phyloP scores from a whole-genome alignment of 2,797 vertebrate genomes.

The Hypotaenidia okinawae region DNA sequence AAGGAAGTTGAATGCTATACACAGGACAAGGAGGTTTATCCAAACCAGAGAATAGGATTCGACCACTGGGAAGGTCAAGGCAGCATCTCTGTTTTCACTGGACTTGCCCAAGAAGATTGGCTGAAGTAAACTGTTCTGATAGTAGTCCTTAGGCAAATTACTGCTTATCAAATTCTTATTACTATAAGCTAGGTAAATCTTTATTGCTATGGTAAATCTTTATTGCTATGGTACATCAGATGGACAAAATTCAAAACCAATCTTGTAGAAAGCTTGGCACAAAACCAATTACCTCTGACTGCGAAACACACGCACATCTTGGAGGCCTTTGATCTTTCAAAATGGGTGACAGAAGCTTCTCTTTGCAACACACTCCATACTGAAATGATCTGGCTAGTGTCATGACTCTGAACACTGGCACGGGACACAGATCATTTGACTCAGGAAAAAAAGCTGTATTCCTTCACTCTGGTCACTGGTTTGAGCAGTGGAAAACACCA shows the following conservation, averaged over 20 bases:
- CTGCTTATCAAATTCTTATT: neutral
- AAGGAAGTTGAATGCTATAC: neutral
- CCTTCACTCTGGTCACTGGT: neutral
- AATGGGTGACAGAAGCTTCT: constrained; percentile 6
- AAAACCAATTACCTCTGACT: neutral
- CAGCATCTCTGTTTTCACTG: neutral
- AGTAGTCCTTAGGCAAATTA: neutral
- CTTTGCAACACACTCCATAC: neutral
- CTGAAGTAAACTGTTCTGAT: neutral
- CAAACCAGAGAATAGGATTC: neutral
- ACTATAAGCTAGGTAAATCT: neutral
- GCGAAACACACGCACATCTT: neutral
- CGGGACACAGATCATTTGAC: neutral
- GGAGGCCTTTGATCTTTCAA: neutral
- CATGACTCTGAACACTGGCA: neutral
- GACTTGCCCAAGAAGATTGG: neutral
- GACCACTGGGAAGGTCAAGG: neutral
- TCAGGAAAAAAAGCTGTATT: neutral
- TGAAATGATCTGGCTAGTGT: neutral
- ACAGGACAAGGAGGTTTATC: neutral
- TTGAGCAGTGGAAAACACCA: neutral
- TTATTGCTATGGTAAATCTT: neutral
- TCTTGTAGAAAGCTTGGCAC: neutral
- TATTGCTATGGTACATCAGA: neutral
- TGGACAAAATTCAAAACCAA: neutral